A percentile compares a stretch with the other conserved stretches of the same genome.
These are phyloP conservation scores for Cebidichthys violaceus DNA, from an alignment of 2,113 vertebrate species.

Conservation along the genomic window DNA sequence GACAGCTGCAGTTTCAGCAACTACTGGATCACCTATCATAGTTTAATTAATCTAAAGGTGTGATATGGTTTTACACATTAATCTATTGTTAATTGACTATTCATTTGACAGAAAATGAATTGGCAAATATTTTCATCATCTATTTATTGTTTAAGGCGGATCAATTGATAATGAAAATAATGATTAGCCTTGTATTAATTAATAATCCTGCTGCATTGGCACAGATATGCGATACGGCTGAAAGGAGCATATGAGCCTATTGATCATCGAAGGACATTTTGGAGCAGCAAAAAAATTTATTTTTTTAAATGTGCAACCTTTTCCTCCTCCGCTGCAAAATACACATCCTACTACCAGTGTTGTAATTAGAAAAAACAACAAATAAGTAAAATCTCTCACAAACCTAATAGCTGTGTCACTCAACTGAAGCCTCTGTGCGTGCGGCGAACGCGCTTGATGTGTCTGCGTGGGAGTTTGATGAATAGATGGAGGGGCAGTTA, in stretches of 20 bases:
- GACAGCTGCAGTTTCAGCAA: slow-evolving; percentile 44
- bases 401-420: slow-evolving; percentile 12
- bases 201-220: background rate
- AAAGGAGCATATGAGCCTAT: slow-evolving; percentile 13
- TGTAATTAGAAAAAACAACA: slow-evolving; percentile 50
- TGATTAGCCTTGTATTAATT: background rate
- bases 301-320: slow-evolving; percentile 26
- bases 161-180: background rate
- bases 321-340: background rate
- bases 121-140: background rate
- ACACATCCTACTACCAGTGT: slow-evolving; percentile 5
- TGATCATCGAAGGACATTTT: slow-evolving; percentile 54
- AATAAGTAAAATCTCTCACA: slow-evolving; percentile 32
- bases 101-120: background rate
- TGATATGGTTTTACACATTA: background rate
- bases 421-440: background rate
- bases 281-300: slow-evolving; percentile 40
- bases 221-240: slow-evolving; percentile 27
- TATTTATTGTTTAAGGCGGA: background rate
- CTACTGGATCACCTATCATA: slow-evolving; percentile 41
- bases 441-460: slow-evolving; percentile 39
- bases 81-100: background rate
- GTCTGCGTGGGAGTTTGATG: slow-evolving; percentile 62
- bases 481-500: slow-evolving; percentile 63
- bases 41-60: background rate